A percentile compares a stretch with the other conserved stretches of the same genome.
phyloP scores from a whole-genome alignment of 2,888 invertebrate species.

The Drosophila basisetae region DNA sequence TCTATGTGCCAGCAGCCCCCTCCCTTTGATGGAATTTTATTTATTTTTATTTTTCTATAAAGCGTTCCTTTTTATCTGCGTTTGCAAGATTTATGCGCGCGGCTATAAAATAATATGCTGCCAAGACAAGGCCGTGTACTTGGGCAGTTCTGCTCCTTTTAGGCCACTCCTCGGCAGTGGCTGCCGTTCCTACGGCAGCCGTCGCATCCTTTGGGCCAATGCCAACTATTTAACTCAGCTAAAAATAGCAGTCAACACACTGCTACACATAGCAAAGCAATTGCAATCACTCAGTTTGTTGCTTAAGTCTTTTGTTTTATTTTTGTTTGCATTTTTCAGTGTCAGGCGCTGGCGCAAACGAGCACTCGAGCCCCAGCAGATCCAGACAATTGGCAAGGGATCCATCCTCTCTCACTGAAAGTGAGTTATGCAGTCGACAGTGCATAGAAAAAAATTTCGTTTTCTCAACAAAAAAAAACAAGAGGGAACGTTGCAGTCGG shows the following conservation, averaged over 20 bases:
- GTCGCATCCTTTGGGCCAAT: slow-evolving; percentile 76
- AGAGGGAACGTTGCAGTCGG: too few relatives aligned
- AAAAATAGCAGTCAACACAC: slow-evolving; percentile 62
- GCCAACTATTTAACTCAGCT: slow-evolving; percentile 76
- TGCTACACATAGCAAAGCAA: slow-evolving; percentile 63
- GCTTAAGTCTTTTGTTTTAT: slow-evolving; percentile 81
- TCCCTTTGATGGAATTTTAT: slow-evolving; percentile 59
- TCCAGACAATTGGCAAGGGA: slow-evolving; percentile 65
- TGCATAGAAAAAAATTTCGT: slow-evolving; percentile 72
- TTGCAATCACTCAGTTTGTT: slow-evolving; percentile 80
- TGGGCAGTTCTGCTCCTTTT: slow-evolving; percentile 53
- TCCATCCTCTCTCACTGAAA: slow-evolving; percentile 49
- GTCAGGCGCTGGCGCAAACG: slow-evolving; percentile 55
- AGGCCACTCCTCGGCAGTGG: slow-evolving; percentile 20
- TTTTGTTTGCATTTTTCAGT: slow-evolving; percentile 81
- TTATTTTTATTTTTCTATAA: slow-evolving; percentile 80
- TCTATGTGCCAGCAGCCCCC: neutral
- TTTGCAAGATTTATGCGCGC: slow-evolving; percentile 80
- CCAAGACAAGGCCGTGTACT: slow-evolving; percentile 68
- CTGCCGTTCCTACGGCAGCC: slow-evolving; percentile 13
- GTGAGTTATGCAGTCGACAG: slow-evolving; percentile 79
- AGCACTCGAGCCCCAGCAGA: slow-evolving; percentile 10
- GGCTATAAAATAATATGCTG: slow-evolving; percentile 80
- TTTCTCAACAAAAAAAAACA: slow-evolving; percentile 25
- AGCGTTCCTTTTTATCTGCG: slow-evolving; percentile 80